Base-by-base conservation (phyloP, 2,797 vertebrate species). In the Cyclura pinguis region DNA sequence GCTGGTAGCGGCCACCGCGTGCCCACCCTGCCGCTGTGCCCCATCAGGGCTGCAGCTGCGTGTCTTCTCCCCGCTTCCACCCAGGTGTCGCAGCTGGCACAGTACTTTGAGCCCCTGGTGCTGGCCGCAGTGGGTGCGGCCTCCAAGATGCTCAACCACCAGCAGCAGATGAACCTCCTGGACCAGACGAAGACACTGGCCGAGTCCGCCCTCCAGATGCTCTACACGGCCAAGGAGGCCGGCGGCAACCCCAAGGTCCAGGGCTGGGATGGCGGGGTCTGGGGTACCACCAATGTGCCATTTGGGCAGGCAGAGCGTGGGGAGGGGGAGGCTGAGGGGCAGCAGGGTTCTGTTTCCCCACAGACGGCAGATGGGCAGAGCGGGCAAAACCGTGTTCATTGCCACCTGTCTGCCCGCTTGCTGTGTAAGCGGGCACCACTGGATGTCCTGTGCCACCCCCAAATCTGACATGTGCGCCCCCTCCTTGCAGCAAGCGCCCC, bases 141-240 rank as follows among this genome's bases (percentile, higher is more conserved):
- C 0, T 99, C 99, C 78, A 99, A 99, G 97, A 98, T 99, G 0
- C 93, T 99, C 80, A 99, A 98, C 96, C 99, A 99, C 94, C 99
- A 99, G 78, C 99, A 99, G 97, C 99, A 99, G 97, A 99, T 99
- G 99, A 99, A 98, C 10, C 98, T 99, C 35, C 97, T 99, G 95
- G 99, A 99, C 96, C 99, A 99, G 96, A 99, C 98, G 77, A 99
- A 99, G 96, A 99, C 98, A 0, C 96, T 99, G 96, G 98, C 98
- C 0, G 99, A 99, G 95, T 99, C 99, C 0, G 99, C 99, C 67
- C 96, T 99, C 92, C 99, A 99, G 97, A 98, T 99, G 98, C 97
- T 99, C 13, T 99, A 99, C 94, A 99, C 98, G 0, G 98, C 99
- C 95, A 99, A 99, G 95, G 99, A 99, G 93, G 98, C 99, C 0